These are phyloP conservation scores for Bradypus variegatus DNA, from an alignment of 2,797 vertebrate genomes.

Conservation along the genomic window DNA sequence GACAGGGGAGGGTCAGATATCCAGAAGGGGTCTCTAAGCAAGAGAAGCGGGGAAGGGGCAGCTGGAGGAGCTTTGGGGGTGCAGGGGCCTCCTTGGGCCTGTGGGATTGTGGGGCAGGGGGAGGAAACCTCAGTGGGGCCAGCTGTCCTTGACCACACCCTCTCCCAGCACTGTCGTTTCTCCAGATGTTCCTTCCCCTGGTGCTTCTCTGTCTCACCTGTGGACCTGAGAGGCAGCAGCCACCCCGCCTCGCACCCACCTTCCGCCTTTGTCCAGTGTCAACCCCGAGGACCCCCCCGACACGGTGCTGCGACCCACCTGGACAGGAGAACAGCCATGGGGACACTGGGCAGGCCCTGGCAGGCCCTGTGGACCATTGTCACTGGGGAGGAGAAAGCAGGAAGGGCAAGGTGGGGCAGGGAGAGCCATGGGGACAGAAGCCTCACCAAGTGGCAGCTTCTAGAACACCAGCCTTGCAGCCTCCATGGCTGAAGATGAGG, in stretches of 20 bases:
- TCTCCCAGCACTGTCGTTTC: not conserved
- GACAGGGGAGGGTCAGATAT: fast-evolving
- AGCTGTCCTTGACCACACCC: fast-evolving
- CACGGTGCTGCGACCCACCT: fast-evolving
- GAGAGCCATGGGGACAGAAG: not conserved
- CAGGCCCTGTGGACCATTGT: not conserved
- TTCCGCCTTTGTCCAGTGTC: not conserved
- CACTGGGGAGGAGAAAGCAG: not conserved
- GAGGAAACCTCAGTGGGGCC: not conserved
- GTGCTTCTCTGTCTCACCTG: not conserved
- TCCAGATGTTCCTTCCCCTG: not conserved
- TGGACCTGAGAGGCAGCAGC: not conserved
- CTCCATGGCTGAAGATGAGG: not conserved
- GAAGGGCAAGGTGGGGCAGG: not conserved
- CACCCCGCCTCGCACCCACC: not conserved
- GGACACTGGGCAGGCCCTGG: not conserved
- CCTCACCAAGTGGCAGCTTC: fast-evolving
- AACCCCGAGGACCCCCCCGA: not conserved
- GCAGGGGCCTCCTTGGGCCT: fast-evolving
- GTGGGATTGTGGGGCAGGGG: not conserved
- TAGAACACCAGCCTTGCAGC: no score
- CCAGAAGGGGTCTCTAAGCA: not conserved
- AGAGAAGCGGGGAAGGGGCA: not conserved
- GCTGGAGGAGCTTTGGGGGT: not conserved
- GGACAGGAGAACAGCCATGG: not conserved